Percentiles rank a stretch among this genome's conserved stretches.
phyloP scores from a whole-genome alignment of 2,113 vertebrate genomes.

The Serilophus lunatus region DNA sequence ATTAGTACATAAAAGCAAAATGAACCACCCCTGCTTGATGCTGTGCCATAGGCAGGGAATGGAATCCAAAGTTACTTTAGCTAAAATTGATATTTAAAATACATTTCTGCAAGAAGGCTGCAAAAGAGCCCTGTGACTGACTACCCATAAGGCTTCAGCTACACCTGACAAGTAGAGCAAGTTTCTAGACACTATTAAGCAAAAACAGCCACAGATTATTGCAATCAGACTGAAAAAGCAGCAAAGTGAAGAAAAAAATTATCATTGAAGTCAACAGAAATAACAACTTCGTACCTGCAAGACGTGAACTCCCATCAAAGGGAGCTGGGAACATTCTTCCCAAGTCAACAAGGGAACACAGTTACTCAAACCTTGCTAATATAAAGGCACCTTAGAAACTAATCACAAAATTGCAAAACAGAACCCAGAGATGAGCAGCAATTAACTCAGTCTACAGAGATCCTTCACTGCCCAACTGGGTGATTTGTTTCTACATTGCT shows the following conservation, averaged over 20 bases:
- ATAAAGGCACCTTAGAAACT: background rate
- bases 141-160: background rate
- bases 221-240: background rate
- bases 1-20: background rate
- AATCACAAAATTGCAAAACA: background rate
- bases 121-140: background rate
- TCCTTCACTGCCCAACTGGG: accelerated
- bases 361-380: background rate
- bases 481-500: background rate
- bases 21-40: background rate
- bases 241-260: background rate
- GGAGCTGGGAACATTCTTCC: background rate
- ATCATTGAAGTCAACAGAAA: background rate
- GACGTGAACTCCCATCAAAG: background rate
- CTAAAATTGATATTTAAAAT: background rate
- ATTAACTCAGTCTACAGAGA: background rate
- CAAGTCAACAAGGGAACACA: background rate
- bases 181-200: background rate
- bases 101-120: background rate
- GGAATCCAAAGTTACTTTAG: background rate
- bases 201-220: background rate
- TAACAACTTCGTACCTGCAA: background rate
- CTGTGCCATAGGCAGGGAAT: background rate
- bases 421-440: background rate
- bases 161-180: background rate